Conservation (phyloP, 2,888 invertebrate genomes). For the Drosophila putrida region DNA sequence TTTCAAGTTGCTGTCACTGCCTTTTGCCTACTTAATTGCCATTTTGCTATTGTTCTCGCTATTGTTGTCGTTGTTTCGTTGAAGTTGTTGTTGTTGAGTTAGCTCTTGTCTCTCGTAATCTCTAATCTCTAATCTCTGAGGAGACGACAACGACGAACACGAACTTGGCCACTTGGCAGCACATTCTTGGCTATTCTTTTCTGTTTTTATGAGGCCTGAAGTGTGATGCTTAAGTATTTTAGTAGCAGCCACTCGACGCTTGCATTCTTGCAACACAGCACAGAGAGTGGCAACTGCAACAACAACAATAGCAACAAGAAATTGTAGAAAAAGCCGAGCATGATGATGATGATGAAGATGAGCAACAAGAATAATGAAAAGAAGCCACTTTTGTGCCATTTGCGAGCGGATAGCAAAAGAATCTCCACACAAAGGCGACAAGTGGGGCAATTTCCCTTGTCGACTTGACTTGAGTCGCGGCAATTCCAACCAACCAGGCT, state of each 20-base stretch:
- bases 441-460: constrained; percentile 76
- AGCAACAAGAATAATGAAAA: constrained; percentile 38
- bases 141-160: constrained; percentile 45
- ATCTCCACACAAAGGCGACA: constrained; percentile 71
- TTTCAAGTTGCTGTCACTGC: constrained; percentile 2
- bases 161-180: constrained; percentile 79
- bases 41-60: constrained; percentile 43
- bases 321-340: not conserved
- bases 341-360: constrained; percentile 2
- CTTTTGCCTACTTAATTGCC: constrained; percentile 63
- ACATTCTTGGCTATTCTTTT: constrained; percentile 65
- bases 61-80: constrained; percentile 21
- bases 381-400: constrained; percentile 76
- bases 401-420: constrained; percentile 70
- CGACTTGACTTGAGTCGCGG: constrained; percentile 32
- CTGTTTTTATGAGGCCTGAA: constrained; percentile 69
- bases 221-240: constrained; percentile 74
- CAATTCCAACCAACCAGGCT: constrained; percentile 32
- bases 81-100: constrained; percentile 19
- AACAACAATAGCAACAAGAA: constrained; percentile 29
- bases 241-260: constrained; percentile 74
- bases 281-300: constrained; percentile 23
- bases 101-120: constrained; percentile 26
- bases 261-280: constrained; percentile 63
- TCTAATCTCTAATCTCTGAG: constrained; percentile 32